phyloP scores from a whole-genome alignment of 2,113 vertebrate genomes.

The Neoarius graeffei region DNA sequence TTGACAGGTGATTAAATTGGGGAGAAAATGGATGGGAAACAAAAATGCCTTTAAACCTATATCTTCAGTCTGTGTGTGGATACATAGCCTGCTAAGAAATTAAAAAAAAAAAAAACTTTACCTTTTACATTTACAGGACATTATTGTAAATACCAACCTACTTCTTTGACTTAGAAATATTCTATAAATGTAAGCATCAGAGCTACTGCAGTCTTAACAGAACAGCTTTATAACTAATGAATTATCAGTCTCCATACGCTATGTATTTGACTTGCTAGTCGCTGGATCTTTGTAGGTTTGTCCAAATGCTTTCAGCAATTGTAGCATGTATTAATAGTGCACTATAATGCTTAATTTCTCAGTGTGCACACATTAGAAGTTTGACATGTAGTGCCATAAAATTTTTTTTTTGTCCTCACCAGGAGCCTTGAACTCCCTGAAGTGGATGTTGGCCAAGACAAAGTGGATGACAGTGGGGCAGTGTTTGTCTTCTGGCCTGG shows the following conservation, averaged over 20 bases:
- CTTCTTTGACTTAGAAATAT: too few relatives aligned
- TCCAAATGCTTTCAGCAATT: background rate
- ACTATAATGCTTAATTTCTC: background rate
- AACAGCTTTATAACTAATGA: background rate
- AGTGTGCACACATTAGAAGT: background rate
- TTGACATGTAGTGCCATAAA: background rate
- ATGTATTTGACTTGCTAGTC: background rate
- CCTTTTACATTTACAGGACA: background rate
- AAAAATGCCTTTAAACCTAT: background rate
- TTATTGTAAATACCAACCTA: background rate
- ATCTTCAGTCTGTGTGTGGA: background rate
- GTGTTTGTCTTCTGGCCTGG: conserved; percentile 87
- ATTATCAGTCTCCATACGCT: background rate
- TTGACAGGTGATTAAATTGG: background rate
- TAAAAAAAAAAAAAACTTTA: background rate
- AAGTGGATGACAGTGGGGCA: conserved; percentile 97
- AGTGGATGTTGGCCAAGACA: conserved; percentile 95
- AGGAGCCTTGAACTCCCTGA: conserved; percentile 90
- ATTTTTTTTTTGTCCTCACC: conserved; percentile 68
- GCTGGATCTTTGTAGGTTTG: background rate
- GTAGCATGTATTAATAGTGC: background rate
- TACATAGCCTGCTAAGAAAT: background rate
- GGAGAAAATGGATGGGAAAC: background rate
- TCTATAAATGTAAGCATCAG: too few relatives aligned
- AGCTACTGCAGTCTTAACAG: background rate